A percentile compares a stretch with the other conserved stretches of the same genome.
Evolutionary conservation across 2,888 invertebrate genomes (phyloP).

Genomic region (Noctuana brunneofusca): DNA sequence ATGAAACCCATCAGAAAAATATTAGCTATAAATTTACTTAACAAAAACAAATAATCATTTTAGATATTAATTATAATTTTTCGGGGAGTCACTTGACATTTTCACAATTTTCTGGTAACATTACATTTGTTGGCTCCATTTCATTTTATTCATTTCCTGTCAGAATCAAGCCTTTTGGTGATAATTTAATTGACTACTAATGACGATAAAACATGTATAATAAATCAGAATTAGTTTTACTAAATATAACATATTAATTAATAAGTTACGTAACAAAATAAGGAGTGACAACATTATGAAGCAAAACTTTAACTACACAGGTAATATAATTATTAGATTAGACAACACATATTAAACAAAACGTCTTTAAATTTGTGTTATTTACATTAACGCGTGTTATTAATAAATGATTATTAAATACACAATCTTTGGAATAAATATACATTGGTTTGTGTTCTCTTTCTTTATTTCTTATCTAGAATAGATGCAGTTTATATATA

Average conservation of each 20-base stretch:
- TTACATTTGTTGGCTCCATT: not conserved
- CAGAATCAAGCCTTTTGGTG: constrained; percentile 26
- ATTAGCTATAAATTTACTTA: no score
- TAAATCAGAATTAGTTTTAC: constrained; percentile 20
- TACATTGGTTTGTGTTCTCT: constrained; percentile 36
- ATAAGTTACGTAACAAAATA: constrained; percentile 23
- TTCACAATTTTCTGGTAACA: no score
- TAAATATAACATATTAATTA: constrained; percentile 17
- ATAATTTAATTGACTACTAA: constrained; percentile 40
- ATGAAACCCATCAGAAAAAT: no score
- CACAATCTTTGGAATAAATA: constrained; percentile 37
- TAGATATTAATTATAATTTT: no score
- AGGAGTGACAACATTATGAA: constrained; percentile 28
- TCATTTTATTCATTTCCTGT: not conserved
- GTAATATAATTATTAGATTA: not conserved
- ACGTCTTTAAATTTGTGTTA: constrained; percentile 31
- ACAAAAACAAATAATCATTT: no score
- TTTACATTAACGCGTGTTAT: constrained; percentile 19
- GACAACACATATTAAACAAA: constrained; percentile 20
- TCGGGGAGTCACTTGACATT: no score
- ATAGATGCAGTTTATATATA: constrained; percentile 14
- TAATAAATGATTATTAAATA: constrained; percentile 29
- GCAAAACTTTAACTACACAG: not conserved
- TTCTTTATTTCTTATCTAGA: constrained; percentile 13
- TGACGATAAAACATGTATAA: constrained; percentile 30